Base-by-base conservation (phyloP, 2,888 invertebrate species). In the Caenorhabditis japonica region DNA sequence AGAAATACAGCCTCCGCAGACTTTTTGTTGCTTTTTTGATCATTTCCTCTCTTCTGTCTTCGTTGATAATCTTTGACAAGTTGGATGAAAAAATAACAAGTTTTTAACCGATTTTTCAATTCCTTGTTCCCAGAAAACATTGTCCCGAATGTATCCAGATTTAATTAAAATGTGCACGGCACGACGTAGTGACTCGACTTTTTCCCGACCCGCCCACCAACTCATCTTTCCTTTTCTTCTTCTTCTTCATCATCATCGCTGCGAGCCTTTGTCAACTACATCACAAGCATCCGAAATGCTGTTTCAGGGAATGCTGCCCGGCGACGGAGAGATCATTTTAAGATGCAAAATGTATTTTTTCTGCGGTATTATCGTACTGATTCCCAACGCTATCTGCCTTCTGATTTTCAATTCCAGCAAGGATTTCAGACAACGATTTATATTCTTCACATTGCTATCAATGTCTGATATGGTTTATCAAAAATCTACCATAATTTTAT, bases 351-450 rank as follows among this genome's bases (percentile, higher is more conserved):
- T 80, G 4, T 80, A 80, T 55, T 59, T 74, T 13, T 47, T 62
- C 13, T 75, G 73, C 47, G 80, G 80, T 2, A 49, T 72, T 15
- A 15, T 77, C 46, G 77, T 77, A 1, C 55, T 77, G 2, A 39
- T 80, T 44, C 55, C 68, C 38, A 77, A 76, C 55, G 39, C 51
- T n/a, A 53, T 76, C 8, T 72, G 69, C 34, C 43, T 77, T 10
- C 30, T 80, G 17, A 71, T 80, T 8, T 75, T 77, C 59, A 72
- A 74, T 43, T 77, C 71, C 2, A 75, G 68, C 33, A 76, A 72
- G 43, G 77, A 80, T 27, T 77, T 80, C 55, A 43, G 76, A 21
- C 76, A 69, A 17, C 44, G 74, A 55, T 80, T 76, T 55, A 56
- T 77, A 0, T 61, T 80, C 19, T 80, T 75, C 53, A 77, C 74